Conservation (phyloP, 2,888 invertebrate species). For the Caenorhabditis drosophilae region DNA sequence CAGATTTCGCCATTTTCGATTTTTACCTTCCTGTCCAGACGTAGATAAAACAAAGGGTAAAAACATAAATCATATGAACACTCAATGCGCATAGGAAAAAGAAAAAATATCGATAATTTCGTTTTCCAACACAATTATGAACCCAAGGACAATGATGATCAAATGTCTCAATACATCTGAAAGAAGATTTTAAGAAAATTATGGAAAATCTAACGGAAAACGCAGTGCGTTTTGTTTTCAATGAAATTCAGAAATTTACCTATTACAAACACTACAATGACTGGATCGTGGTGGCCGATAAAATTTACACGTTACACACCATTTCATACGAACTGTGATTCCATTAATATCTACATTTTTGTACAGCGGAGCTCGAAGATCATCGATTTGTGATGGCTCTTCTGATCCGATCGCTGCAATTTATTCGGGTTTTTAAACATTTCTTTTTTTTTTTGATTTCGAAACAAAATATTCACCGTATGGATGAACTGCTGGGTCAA, state of each 20-base stretch:
- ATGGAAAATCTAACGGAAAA: neutral
- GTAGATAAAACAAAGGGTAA: constrained; percentile 88
- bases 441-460: neutral
- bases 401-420: constrained; percentile 87
- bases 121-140: constrained; percentile 69
- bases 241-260: constrained; percentile 68
- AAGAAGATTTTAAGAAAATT: no score
- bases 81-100: constrained; percentile 94
- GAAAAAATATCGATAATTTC: constrained; percentile 88
- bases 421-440: neutral
- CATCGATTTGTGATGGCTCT: constrained; percentile 86
- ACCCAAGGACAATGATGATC: constrained; percentile 89
- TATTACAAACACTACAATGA: constrained; percentile 98
- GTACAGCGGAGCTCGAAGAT: constrained; percentile 88
- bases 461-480: constrained; percentile 26
- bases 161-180: constrained; percentile 80
- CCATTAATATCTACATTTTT: constrained; percentile 89
- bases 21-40: constrained; percentile 75
- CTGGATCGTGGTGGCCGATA: constrained; percentile 98
- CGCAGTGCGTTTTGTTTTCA: neutral
- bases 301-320: constrained; percentile 94
- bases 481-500: constrained; percentile 71
- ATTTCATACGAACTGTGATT: constrained; percentile 93
- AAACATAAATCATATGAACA: constrained; percentile 96
- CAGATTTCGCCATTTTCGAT: no score